Evolutionary conservation across 1,140 invertebrate species (phyloP).

Genomic region (Choristoneura fumiferana): DNA sequence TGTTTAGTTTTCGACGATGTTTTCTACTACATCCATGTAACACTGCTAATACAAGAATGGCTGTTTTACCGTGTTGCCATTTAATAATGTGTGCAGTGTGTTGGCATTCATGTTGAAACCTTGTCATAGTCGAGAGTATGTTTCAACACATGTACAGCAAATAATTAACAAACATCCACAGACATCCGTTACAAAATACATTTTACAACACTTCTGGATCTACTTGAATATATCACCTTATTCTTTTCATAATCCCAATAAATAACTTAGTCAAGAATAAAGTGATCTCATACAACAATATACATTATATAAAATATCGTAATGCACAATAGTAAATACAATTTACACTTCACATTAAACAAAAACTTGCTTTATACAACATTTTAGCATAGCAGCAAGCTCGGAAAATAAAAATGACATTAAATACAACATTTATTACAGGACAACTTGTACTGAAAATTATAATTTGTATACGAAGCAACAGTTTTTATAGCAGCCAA

Average conservation of each 20-base stretch:
- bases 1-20: not conserved
- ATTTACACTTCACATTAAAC: slow-evolving; percentile 37
- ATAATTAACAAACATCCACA: slow-evolving; percentile 26
- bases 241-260: slow-evolving; percentile 23
- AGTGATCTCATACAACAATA: slow-evolving; percentile 41
- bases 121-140: slow-evolving; percentile 26
- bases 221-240: slow-evolving; percentile 55
- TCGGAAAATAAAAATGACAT: slow-evolving; percentile 37
- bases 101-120: slow-evolving; percentile 55
- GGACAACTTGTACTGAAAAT: slow-evolving; percentile 28
- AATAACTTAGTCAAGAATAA: slow-evolving; percentile 30
- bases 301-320: slow-evolving; percentile 30
- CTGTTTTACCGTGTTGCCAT: slow-evolving; percentile 25
- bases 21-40: slow-evolving; percentile 7
- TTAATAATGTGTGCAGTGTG: slow-evolving; percentile 70
- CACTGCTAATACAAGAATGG: slow-evolving; percentile 4
- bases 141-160: slow-evolving; percentile 28
- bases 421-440: slow-evolving; percentile 41
- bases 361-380: slow-evolving; percentile 34
- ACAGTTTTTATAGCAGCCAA: slow-evolving; percentile 61
- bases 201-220: slow-evolving; percentile 70
- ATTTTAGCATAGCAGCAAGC: slow-evolving; percentile 52
- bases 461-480: slow-evolving; percentile 40
- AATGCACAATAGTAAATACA: slow-evolving; percentile 33
- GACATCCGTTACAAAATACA: slow-evolving; percentile 43